Evolutionary conservation across 2,113 vertebrate species (phyloP), one percentile per base, ranked within the genome.

Genomic region (Corydoras maculifer): DNA sequence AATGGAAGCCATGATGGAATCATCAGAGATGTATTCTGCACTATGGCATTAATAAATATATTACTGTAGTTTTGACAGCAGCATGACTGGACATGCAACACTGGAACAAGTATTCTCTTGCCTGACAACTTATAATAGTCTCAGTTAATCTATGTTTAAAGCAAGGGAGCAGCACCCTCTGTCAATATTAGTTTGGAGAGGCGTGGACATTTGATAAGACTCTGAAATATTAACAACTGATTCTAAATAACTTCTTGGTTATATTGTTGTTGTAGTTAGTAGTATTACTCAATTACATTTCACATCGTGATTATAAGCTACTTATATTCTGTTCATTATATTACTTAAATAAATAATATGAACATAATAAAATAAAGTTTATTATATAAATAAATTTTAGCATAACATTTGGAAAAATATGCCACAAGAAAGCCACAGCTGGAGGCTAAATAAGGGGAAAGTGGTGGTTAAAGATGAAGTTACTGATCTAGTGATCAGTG

Each of bases 151-250:
- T 48, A 50, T 18, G 63, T 55, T 30, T 66, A 9, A 61, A 62
- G 65, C 62, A 65, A 7, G 10, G 13, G 35, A 49, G 49, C 43
- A 66, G 43, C 58, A 75, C 51, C 61, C 31, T 76, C 10, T 62
- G 77, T 79, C 74, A 79, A 79, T 79, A 79, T 80, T 80, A 58
- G 64, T 66, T 57, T 10, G 13, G 13, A 68, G 32, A 75, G 70
- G 70, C 59, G 73, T 75, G 58, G 69, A 1, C 11, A 65, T 51
- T 49, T n/a, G 53, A 76, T 76, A 67, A 58, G 43, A 35, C 25
- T 68, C 18, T 3, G 59, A 15, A 65, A 60, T 25, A 25, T 25
- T 25, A 25, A 70, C 54, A 50, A 13, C 57, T 70, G 62, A 69
- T 25, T 25, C 18, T 25, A 25, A 43, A 8, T 43, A 43, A 43